phyloP scores from a whole-genome alignment of 2,797 vertebrate genomes.

The Tympanoctomys barrerae region DNA sequence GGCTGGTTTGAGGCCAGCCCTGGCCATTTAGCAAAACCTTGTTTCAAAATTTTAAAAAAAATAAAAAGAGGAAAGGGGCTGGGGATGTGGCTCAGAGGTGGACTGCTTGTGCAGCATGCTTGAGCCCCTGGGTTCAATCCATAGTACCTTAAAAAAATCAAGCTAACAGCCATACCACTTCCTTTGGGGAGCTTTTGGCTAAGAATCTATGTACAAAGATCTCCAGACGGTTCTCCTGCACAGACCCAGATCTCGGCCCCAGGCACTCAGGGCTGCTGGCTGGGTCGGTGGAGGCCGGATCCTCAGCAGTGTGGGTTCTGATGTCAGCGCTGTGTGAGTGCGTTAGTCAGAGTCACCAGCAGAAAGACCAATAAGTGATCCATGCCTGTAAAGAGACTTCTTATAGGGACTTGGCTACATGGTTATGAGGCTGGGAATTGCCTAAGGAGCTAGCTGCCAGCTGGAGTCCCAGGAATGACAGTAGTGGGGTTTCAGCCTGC shows the following conservation, averaged over 20 bases:
- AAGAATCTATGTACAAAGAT: background rate
- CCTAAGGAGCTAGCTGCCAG: background rate
- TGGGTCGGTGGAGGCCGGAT: background rate
- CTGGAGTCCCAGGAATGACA: background rate
- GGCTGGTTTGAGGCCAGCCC: background rate
- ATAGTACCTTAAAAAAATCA: background rate
- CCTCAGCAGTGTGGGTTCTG: background rate
- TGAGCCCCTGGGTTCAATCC: background rate
- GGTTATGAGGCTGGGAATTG: too few species aligned
- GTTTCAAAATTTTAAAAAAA: background rate
- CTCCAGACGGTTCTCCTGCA: background rate
- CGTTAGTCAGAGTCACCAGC: background rate
- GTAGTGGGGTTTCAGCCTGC: too few species aligned
- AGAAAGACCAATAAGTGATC: background rate
- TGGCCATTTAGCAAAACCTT: background rate
- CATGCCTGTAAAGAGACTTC: background rate
- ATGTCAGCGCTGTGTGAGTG: background rate
- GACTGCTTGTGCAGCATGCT: background rate
- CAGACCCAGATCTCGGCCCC: background rate
- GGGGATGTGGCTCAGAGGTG: background rate
- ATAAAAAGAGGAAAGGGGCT: background rate
- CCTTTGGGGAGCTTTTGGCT: background rate
- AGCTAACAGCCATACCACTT: background rate
- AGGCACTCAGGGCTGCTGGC: too few species aligned
- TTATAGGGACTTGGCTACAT: background rate